phyloP scores from a whole-genome alignment of 2,113 vertebrate species.

The Bettongia penicillata region DNA sequence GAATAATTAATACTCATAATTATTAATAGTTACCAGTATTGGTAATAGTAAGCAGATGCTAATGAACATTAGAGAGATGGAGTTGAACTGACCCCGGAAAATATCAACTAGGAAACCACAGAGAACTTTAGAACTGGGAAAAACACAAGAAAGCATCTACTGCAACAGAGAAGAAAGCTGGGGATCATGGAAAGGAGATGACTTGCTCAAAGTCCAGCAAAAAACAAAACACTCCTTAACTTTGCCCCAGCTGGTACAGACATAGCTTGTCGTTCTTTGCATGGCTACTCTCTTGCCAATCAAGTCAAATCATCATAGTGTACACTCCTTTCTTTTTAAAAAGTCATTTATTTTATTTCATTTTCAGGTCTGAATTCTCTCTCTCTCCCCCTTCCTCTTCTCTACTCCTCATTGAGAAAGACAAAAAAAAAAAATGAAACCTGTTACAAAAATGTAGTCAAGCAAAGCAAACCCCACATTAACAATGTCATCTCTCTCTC shows the following conservation, averaged over 20 bases:
- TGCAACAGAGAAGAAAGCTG: neutral
- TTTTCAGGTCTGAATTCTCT: neutral
- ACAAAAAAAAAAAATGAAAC: neutral
- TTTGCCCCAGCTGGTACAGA: neutral
- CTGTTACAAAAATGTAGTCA: neutral
- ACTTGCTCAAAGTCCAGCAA: neutral
- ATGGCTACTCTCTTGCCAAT: neutral
- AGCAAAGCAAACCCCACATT: neutral
- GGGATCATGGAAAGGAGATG: neutral
- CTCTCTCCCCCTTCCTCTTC: neutral
- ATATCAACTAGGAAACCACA: neutral
- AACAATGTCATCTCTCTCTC: neutral
- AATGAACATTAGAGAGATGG: neutral
- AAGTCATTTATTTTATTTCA: neutral
- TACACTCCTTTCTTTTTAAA: neutral
- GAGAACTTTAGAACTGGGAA: neutral
- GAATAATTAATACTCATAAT: neutral
- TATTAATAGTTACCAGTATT: neutral
- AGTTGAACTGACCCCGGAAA: neutral
- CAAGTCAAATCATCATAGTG: neutral
- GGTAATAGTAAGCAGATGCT: neutral
- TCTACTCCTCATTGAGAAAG: neutral
- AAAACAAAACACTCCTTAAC: neutral
- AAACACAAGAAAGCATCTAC: neutral
- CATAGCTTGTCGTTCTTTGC: neutral